These are phyloP conservation scores for Kradibia gibbosae DNA, from an alignment of 1,140 invertebrate species.

Conservation along the genomic window DNA sequence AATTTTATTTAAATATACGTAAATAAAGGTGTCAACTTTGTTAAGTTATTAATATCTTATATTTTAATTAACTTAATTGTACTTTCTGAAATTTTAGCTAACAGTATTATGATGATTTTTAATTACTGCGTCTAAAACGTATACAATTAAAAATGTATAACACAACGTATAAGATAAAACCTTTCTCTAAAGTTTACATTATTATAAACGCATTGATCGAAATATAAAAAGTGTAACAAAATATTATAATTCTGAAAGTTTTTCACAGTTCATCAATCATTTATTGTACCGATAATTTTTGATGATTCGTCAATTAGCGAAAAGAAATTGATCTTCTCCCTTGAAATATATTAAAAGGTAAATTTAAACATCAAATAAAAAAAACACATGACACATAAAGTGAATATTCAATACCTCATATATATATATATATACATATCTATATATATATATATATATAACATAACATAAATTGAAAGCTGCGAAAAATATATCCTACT, in stretches of 20 bases:
- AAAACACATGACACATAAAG: background rate
- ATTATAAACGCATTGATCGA: too few species aligned
- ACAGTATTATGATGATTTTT: too few species aligned
- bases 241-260: background rate
- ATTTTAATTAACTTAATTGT: too few species aligned
- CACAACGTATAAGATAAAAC: too few species aligned
- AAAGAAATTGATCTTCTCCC: background rate
- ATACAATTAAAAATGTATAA: too few species aligned
- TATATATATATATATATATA: too few species aligned
- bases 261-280: background rate
- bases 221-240: too few species aligned
- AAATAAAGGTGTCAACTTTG: background rate
- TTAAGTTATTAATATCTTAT: background rate
- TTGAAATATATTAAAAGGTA: background rate
- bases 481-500: background rate
- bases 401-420: background rate
- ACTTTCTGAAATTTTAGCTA: too few species aligned
- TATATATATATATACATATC: background rate
- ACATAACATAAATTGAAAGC: too few species aligned
- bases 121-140: too few species aligned
- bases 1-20: background rate
- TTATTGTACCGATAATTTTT: background rate
- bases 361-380: constrained; percentile 11
- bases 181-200: too few species aligned
- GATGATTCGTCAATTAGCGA: background rate